Base-by-base conservation (phyloP, 2,797 vertebrate genomes). In the Momotus momota region DNA sequence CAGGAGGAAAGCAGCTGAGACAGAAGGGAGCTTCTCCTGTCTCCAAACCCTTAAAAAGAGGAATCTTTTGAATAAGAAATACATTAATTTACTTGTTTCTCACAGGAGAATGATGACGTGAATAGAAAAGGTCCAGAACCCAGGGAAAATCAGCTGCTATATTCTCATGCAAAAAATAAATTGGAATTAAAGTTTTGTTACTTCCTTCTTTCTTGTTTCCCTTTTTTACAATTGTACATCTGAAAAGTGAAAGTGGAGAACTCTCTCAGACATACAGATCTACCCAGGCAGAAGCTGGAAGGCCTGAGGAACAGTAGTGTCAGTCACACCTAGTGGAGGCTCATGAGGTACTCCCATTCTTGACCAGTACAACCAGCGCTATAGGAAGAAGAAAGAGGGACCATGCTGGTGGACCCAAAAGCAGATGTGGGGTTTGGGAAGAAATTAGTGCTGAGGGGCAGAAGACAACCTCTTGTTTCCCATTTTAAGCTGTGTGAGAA, bases 341-440 rank as follows among this genome's bases (percentile, higher is more conserved):
- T 21, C 12, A 2, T n/a, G 33, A 5, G 7, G 16, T 26, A 62
- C 26, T 4, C 20, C n/a, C 21, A 26, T 51, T 29, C 48, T 79
- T 1, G 1, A 19, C n/a, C 16, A 54, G 49, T 2, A 5, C 23
- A 62, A 11, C 9, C 23, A 17, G 18, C 1, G 1, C 45, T 49
- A 7, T 15, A 31, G 27, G 38, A 66, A 49, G 40, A 62, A 40
- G 31, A 48, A 35, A 35, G 35, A 35, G 13, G 19, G 26, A 74
- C 5, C 10, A 4, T 33, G 7, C 19, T 61, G 41, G 8, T n/a
- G n/a, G 6, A 73, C 29, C 6, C 3, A 41, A 73, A 69, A 17
- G 12, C 12, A 41, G 16, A 29, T 72, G 33, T 69, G 19, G n/a
- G 21, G 6, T 35, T 64, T 70, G 65, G 46, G 35, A 81, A 69